Conservation (phyloP, 2,888 invertebrate species). For the Mechanitis messenoides region DNA sequence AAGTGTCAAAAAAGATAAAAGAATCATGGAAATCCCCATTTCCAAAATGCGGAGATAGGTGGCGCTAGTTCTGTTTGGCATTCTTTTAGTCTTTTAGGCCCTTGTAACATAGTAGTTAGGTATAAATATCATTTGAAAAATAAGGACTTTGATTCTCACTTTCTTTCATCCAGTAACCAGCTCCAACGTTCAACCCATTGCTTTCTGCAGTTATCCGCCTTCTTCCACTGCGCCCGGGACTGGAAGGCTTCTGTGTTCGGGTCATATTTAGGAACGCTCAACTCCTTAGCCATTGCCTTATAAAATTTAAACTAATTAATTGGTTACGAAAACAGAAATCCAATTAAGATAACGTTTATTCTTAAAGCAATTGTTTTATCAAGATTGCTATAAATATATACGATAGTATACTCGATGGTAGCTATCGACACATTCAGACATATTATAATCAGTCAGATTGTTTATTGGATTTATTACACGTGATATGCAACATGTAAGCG, state of each 20-base stretch:
- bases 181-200: slow-evolving; percentile 65
- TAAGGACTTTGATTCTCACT: slow-evolving; percentile 35
- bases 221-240: slow-evolving; percentile 67
- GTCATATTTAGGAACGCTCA: slow-evolving; percentile 44
- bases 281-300: slow-evolving; percentile 41
- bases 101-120: too few species aligned
- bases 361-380: slow-evolving; percentile 2
- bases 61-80: too few species aligned
- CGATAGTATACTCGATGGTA: neutral
- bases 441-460: too few species aligned
- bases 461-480: too few species aligned
- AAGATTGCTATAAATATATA: neutral
- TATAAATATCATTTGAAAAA: too few species aligned
- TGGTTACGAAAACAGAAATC: neutral
- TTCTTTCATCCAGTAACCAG: slow-evolving; percentile 64
- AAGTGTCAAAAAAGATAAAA: too few species aligned
- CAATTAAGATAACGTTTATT: slow-evolving; percentile 6
- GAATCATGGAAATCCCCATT: too few species aligned
- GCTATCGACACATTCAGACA: neutral
- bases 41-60: too few species aligned
- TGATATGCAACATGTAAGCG: too few species aligned
- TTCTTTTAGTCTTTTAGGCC: too few species aligned
- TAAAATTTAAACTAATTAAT: slow-evolving; percentile 7
- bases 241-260: slow-evolving; percentile 67
- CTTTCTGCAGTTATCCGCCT: slow-evolving; percentile 59